Conservation (phyloP, 2,113 vertebrate genomes). For the Microtus ochrogaster region DNA sequence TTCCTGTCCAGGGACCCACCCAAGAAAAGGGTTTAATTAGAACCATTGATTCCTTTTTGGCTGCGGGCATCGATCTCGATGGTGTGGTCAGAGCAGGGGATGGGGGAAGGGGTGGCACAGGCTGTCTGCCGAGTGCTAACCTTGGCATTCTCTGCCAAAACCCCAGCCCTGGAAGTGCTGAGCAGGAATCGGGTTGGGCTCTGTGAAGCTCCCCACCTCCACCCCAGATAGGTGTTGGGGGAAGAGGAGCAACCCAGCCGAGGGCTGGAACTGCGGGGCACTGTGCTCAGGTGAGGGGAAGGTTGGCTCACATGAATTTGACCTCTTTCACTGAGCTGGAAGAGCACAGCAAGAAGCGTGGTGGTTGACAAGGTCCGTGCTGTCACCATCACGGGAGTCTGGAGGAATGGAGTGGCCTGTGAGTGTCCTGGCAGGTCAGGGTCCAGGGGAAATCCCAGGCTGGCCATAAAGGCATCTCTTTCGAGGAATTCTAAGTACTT, state of each 20-base stretch:
- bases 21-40: slow-evolving; percentile 79
- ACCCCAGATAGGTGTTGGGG: slow-evolving; percentile 4
- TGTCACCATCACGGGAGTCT: not conserved
- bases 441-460: slow-evolving; percentile 37
- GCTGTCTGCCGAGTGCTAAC: slow-evolving; percentile 35
- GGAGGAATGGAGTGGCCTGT: not conserved
- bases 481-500: slow-evolving; percentile 79
- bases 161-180: not conserved
- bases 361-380: not conserved
- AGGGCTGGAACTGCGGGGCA: not conserved
- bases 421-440: not conserved
- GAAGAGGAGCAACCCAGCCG: not conserved
- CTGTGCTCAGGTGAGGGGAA: not conserved
- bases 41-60: slow-evolving; percentile 75
- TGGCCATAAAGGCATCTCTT: slow-evolving; percentile 69
- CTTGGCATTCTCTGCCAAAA: slow-evolving; percentile 47
- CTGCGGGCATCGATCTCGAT: slow-evolving; percentile 58
- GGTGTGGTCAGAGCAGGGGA: slow-evolving; percentile 60
- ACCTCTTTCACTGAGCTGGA: not conserved
- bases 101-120: not conserved
- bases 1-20: slow-evolving; percentile 32
- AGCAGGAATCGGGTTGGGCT: not conserved
- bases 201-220: not conserved
- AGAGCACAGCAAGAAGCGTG: not conserved
- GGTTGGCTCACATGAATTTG: not conserved